Evolutionary conservation across 1,140 invertebrate genomes (phyloP).

Genomic region (Magallana angulata): DNA sequence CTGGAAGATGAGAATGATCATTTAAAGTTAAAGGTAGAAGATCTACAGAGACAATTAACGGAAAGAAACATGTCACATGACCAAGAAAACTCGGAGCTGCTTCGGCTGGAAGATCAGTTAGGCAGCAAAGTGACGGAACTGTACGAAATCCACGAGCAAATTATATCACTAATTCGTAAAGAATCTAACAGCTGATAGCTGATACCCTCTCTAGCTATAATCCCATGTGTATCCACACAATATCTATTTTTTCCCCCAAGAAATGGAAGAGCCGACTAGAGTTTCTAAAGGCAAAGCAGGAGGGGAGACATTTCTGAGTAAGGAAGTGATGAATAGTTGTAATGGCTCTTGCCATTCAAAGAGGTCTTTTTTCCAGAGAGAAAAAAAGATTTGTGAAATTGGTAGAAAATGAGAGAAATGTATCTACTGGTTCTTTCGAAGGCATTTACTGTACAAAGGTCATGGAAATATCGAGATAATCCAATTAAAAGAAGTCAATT

Average conservation of each 20-base stretch:
- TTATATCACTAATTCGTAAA: slow-evolving; percentile 69
- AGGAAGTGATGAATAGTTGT: too few relatives aligned
- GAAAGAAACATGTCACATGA: slow-evolving; percentile 90
- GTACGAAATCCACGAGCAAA: slow-evolving; percentile 75
- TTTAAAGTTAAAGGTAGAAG: slow-evolving; percentile 85
- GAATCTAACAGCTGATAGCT: slow-evolving; percentile 69
- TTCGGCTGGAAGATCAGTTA: slow-evolving; percentile 90
- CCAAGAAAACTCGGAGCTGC: slow-evolving; percentile 90
- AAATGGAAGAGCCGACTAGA: too few relatives aligned
- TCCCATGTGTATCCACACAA: not conserved
- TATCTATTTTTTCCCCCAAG: not conserved
- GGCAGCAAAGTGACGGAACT: slow-evolving; percentile 92
- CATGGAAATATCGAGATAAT: too few relatives aligned
- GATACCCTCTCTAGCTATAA: not conserved
- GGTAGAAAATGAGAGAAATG: too few relatives aligned
- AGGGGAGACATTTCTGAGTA: too few relatives aligned
- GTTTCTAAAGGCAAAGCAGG: too few relatives aligned
- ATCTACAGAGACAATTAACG: slow-evolving; percentile 91
- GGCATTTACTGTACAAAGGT: too few relatives aligned
- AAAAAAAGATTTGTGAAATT: too few relatives aligned
- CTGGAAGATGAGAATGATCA: slow-evolving; percentile 88
- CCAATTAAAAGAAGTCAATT: too few relatives aligned
- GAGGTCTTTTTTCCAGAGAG: too few relatives aligned
- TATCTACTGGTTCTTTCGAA: too few relatives aligned
- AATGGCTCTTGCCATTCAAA: too few relatives aligned